Percentiles rank a stretch among this genome's conserved stretches.
Conservation (phyloP, 1,140 invertebrate species). For the Nomia melanderi region DNA sequence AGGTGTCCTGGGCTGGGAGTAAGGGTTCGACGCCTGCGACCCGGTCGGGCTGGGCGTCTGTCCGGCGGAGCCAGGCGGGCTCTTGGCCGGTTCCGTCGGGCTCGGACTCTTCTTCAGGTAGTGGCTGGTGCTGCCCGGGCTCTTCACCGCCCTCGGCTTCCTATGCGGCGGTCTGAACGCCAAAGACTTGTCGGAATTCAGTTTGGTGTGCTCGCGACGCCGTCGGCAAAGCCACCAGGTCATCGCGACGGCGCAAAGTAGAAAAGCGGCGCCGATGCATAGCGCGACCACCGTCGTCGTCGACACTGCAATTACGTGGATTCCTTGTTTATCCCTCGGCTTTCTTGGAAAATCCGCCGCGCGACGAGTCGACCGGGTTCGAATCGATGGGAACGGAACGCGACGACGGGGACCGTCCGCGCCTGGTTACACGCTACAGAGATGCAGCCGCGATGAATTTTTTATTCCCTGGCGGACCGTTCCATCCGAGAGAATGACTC, state of each 20-base stretch:
- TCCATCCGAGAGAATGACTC: no score
- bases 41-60: conserved; percentile 77
- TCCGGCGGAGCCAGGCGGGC: conserved; percentile 78
- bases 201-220: conserved; percentile 78
- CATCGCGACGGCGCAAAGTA: conserved; percentile 82
- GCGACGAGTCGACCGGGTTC: no score
- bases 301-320: conserved; percentile 81
- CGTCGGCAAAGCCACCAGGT: conserved; percentile 84
- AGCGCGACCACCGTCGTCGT: conserved; percentile 84
- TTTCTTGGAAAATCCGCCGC: no score
- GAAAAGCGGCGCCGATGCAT: conserved; percentile 83
- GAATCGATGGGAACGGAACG: background rate
- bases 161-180: conserved; percentile 83
- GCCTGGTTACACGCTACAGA: no score
- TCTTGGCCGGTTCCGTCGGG: conserved; percentile 86
- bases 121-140: conserved; percentile 86
- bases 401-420: no score
- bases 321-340: background rate
- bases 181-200: conserved; percentile 82
- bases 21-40: conserved; percentile 61
- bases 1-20: conserved; percentile 67
- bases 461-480: no score
- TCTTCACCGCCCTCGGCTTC: conserved; percentile 85
- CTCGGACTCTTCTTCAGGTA: conserved; percentile 94
- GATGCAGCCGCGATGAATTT: no score